Base-by-base conservation (phyloP, 2,113 vertebrate genomes). In the Macheiramphus alcinus region DNA sequence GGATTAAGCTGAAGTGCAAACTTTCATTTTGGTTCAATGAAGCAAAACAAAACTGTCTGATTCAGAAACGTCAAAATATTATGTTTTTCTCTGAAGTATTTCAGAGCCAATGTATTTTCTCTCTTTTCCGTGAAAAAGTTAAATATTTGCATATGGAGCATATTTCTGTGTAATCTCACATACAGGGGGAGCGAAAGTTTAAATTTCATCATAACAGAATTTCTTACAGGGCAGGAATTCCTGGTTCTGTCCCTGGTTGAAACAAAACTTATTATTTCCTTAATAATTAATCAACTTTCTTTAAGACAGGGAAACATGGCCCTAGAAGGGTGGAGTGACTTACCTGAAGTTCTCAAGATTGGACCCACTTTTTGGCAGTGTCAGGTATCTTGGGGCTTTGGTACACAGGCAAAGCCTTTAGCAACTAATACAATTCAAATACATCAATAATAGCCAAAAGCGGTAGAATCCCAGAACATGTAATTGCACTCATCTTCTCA, bases 91-190 rank as follows among this genome's bases (percentile, higher is more conserved):
- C 72, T 48, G 59, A 73, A 79, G 52, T 36, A 52, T 74, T 82
- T 93, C 84, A 78, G 55, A 86, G 88, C 71, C 80, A 81, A 68
- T 0, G 2, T 55, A 58, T 91, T 93, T 88, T 80, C 50, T 70
- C 61, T 31, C 34, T 75, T 82, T 71, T 71, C 80, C 75, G 43
- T 47, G 45, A 70, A 93, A 55, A 93, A 79, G 38, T 80, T 82
- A 88, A 86, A 80, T 93, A 91, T 95, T 93, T 91, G 75, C 75
- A 83, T 56, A 65, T 86, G 72, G 89, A 83, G 34, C 62, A 29
- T 25, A 83, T 83, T 94, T 92, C 81, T 95, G 81, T 19, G 29
- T 48, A 74, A 80, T 80, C 81, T 75, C 89, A 90, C 56, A 59
- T 59, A 29, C 1, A 3, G 61, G 83, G 31, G 47, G 81, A 93